These are phyloP conservation scores for Henicopernis longicauda DNA, from an alignment of 2,113 vertebrate genomes.

Conservation along the genomic window DNA sequence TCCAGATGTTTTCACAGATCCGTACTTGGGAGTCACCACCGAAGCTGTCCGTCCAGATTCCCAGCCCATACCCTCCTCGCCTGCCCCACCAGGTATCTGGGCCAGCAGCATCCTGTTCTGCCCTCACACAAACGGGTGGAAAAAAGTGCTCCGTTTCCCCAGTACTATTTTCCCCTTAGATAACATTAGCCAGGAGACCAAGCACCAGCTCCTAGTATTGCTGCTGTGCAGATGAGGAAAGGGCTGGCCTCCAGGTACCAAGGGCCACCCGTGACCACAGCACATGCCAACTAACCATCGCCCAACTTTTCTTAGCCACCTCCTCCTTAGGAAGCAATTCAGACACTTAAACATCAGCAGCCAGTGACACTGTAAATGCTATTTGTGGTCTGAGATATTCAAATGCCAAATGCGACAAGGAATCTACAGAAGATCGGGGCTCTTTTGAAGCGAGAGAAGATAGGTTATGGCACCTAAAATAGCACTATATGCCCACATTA, in stretches of 20 bases:
- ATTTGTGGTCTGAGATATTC: neutral
- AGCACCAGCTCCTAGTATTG: neutral
- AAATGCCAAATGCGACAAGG: neutral
- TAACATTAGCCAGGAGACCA: rapidly evolving
- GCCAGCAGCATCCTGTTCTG: neutral
- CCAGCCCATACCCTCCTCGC: neutral
- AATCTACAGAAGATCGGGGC: neutral
- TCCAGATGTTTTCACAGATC: neutral
- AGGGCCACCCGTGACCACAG: neutral
- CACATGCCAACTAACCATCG: rapidly evolving
- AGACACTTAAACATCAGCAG: neutral
- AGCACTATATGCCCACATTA: neutral
- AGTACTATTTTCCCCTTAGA: neutral
- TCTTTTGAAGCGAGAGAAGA: neutral
- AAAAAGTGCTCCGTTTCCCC: neutral
- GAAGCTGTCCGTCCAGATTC: neutral
- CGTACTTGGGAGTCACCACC: rapidly evolving
- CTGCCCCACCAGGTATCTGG: neutral
- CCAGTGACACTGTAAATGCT: neutral
- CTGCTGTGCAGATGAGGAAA: neutral
- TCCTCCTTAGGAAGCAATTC: neutral
- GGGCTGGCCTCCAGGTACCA: too few species aligned
- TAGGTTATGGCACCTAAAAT: neutral
- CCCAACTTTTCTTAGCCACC: neutral
- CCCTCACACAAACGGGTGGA: too few species aligned